Conservation (phyloP, 2,888 invertebrate genomes). For the Phalera bucephala region DNA sequence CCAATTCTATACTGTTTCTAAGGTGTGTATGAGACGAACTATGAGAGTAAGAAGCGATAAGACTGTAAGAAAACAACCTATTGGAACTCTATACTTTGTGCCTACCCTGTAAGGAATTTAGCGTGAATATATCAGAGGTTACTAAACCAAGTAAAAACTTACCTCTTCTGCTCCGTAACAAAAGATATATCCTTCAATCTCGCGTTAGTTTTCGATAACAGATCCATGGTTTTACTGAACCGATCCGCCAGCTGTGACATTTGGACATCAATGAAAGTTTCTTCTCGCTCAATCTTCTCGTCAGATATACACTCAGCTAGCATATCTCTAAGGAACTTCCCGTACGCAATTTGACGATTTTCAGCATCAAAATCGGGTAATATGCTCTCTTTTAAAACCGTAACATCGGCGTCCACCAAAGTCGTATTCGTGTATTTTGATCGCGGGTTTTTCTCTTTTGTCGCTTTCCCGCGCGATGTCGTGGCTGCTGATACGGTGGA, state of each 20-base stretch:
- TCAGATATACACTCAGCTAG: slow-evolving; percentile 65
- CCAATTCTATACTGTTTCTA: too few species aligned
- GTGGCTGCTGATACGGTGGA: slow-evolving; percentile 38
- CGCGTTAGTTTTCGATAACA: slow-evolving; percentile 69
- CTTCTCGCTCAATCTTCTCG: slow-evolving; percentile 65
- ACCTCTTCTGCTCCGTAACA: slow-evolving; percentile 73
- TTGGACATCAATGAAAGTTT: slow-evolving; percentile 66
- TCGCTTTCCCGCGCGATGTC: slow-evolving; percentile 37
- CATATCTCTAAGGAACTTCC: slow-evolving; percentile 60
- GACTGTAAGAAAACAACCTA: too few species aligned
- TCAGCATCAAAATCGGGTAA: slow-evolving; percentile 54
- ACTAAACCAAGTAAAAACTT: slow-evolving; percentile 17
- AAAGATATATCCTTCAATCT: slow-evolving; percentile 73
- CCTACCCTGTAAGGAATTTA: too few species aligned
- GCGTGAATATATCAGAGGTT: too few species aligned
- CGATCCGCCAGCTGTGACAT: slow-evolving; percentile 69
- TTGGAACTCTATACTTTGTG: too few species aligned
- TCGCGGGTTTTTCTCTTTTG: slow-evolving; percentile 36
- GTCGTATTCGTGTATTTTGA: slow-evolving; percentile 42
- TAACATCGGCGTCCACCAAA: slow-evolving; percentile 39
- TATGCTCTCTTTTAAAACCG: slow-evolving; percentile 44
- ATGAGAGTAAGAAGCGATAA: too few species aligned
- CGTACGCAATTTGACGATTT: slow-evolving; percentile 58
- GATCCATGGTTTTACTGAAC: slow-evolving; percentile 66
- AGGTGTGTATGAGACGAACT: too few species aligned